Evolutionary conservation across 1,140 invertebrate genomes (phyloP).

Genomic region (Hydropsyche tenuis): DNA sequence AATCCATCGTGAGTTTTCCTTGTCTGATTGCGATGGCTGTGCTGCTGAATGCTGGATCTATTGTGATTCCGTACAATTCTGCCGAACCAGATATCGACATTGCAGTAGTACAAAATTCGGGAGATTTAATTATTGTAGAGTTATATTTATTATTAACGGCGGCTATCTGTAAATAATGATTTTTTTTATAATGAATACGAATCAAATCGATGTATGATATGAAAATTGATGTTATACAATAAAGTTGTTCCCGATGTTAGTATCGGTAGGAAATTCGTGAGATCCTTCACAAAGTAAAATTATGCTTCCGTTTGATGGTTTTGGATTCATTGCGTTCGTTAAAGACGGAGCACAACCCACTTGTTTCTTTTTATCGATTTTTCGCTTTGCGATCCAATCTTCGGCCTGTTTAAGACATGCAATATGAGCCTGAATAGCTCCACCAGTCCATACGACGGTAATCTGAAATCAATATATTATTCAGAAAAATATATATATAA

Average conservation of each 20-base stretch:
- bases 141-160: conserved; percentile 8
- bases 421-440: conserved; percentile 33
- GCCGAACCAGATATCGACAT: conserved; percentile 17
- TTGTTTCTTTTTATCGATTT: background rate
- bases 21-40: conserved; percentile 37
- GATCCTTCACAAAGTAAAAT: conserved; percentile 38
- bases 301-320: conserved; percentile 14
- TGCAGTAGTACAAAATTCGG: conserved; percentile 34
- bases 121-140: conserved; percentile 12
- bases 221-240: conserved; percentile 14
- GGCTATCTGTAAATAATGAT: conserved; percentile 29
- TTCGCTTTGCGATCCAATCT: conserved; percentile 17
- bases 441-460: conserved; percentile 44
- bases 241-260: conserved; percentile 36
- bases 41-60: conserved; percentile 27
- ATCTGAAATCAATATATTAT: conserved; percentile 35
- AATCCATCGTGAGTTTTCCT: background rate
- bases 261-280: conserved; percentile 33
- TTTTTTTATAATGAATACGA: background rate
- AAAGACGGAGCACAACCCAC: conserved; percentile 38
- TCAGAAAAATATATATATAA: background rate
- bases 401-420: conserved; percentile 24
- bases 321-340: conserved; percentile 1
- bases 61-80: background rate
- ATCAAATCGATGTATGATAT: background rate